These are phyloP conservation scores for Dendrolimus pini DNA, from an alignment of 2,888 invertebrate genomes.

Conservation along the genomic window DNA sequence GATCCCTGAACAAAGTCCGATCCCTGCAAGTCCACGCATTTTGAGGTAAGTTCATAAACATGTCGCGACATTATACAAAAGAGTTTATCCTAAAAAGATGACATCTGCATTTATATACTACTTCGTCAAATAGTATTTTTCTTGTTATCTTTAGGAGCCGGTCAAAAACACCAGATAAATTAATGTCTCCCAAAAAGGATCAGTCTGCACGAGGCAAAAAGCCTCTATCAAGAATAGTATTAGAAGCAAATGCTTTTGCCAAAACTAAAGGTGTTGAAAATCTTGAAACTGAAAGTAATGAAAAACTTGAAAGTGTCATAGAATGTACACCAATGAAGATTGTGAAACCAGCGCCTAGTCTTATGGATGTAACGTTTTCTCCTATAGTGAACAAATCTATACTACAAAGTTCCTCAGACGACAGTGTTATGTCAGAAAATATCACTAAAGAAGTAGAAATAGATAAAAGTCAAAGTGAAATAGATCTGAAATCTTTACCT, in stretches of 20 bases:
- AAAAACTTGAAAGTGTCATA: slow-evolving; percentile 30
- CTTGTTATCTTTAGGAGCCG: slow-evolving; percentile 38
- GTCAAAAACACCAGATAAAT: slow-evolving; percentile 63
- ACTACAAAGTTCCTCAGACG: slow-evolving; percentile 39
- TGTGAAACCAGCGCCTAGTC: slow-evolving; percentile 32
- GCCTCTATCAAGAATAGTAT: slow-evolving; percentile 54
- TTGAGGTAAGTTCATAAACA: slow-evolving; percentile 23
- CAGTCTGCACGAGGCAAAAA: slow-evolving; percentile 42
- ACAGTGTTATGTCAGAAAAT: slow-evolving; percentile 30
- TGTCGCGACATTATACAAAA: background rate
- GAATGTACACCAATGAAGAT: slow-evolving; percentile 62
- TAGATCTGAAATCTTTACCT: slow-evolving; percentile 33
- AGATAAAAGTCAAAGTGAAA: slow-evolving; percentile 24
- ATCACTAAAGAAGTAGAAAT: slow-evolving; percentile 27
- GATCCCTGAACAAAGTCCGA: slow-evolving; percentile 18
- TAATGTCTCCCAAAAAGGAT: slow-evolving; percentile 52
- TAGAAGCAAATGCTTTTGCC: slow-evolving; percentile 62
- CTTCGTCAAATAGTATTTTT: too few relatives aligned
- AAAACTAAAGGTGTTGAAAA: slow-evolving; percentile 49
- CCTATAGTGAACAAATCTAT: slow-evolving; percentile 62
- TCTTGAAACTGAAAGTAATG: slow-evolving; percentile 27
- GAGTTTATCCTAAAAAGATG: background rate
- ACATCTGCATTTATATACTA: background rate
- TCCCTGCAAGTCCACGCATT: slow-evolving; percentile 32
- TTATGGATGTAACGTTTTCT: slow-evolving; percentile 60